phyloP scores from a whole-genome alignment of 2,797 vertebrate genomes.

The Hirundo rustica region DNA sequence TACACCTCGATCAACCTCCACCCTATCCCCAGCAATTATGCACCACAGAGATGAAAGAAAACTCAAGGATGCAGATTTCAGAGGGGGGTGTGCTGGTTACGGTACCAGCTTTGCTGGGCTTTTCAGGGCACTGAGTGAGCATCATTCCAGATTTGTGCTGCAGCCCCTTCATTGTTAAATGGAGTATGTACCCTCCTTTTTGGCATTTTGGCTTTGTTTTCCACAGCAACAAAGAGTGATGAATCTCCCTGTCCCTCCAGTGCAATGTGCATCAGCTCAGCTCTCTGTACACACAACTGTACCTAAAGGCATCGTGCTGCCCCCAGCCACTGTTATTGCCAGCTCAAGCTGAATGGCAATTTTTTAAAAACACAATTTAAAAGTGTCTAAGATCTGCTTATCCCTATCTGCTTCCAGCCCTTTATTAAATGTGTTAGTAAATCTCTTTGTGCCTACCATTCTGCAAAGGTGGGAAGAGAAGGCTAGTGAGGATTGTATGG shows the following conservation, averaged over 20 bases:
- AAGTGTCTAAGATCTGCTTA: constrained; percentile 4
- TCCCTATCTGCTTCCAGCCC: constrained; percentile 10
- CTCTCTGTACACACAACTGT: neutral
- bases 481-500: neutral
- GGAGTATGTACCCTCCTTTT: neutral
- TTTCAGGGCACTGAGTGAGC: neutral
- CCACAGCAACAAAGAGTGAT: neutral
- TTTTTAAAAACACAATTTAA: neutral
- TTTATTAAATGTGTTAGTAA: constrained; percentile 61
- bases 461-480: neutral
- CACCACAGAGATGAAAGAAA: neutral
- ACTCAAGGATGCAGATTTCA: neutral
- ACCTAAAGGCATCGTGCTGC: neutral
- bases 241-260: neutral
- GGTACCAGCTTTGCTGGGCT: neutral
- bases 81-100: neutral
- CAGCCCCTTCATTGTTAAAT: neutral
- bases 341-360: neutral
- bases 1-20: neutral
- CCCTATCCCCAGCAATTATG: neutral
- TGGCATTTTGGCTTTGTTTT: neutral
- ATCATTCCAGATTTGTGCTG: neutral
- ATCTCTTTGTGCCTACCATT: constrained; percentile 28
- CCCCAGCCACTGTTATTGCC: neutral
- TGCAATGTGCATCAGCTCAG: neutral